Base-by-base conservation (phyloP, 2,888 invertebrate species). In the Drosophila fungiperda region DNA sequence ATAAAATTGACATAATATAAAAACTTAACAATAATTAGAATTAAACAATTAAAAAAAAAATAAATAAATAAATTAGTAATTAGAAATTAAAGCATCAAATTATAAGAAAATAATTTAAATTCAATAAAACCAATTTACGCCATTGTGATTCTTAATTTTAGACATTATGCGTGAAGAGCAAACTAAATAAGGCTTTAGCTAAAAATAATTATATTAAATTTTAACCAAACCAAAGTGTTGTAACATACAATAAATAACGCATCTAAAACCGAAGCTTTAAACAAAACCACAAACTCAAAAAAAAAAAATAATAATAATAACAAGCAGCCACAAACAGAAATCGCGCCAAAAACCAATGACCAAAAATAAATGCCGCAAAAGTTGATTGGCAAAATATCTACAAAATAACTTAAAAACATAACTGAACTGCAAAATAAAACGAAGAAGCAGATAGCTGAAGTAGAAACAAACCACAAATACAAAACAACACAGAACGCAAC, bases 61-160 rank as follows among this genome's bases (percentile, higher is more conserved):
- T 52, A 50, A 52, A 45, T 4, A 23, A 45, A 26, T 45, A 45
- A 71, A 40, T 45, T 26, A 53, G 23, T 57, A 72, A 40, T 55
- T 55, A 52, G 9, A 57, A 66, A 67, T 68, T 64, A 58, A 71
- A 78, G 60, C 36, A 64, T 35, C n/a, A 42, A 57, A 72, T 53
- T 63, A 49, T 42, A 49, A 62, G 60, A 61, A 61, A 55, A 33
- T 36, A 29, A 42, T 38, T n/a, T 38, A 26, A 40, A 32, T 23
- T 33, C 42, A 71, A 61, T 23, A 52, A 68, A 60, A 65, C 70
- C 60, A 69, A 69, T 80, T 75, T 79, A 85, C 82, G 90, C 92
- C 91, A 93, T 93, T 92, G 92, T 92, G 93, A 92, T 92, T 93
- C 90, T 91, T 92, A 92, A 92, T 90, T 92, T 90, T 88, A 91